Percentiles rank a stretch among this genome's conserved stretches.
Evolutionary conservation across 92 coral and sea anemone species (phyloP).

Genomic region (Epizoanthus scotinus): DNA sequence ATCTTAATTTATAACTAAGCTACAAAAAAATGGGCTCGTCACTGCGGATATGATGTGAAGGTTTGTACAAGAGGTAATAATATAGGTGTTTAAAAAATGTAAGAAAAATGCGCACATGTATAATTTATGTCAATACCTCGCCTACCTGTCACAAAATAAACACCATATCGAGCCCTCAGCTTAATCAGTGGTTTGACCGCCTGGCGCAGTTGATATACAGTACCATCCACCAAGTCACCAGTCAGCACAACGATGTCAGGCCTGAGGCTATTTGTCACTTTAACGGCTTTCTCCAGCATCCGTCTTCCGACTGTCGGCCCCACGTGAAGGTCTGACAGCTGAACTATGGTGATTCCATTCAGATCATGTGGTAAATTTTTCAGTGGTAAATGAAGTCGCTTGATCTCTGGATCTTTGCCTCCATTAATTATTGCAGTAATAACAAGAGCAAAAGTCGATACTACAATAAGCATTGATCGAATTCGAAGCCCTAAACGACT

Average conservation of each 20-base stretch:
- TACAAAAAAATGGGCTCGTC: too few species aligned
- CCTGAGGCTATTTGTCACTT: slow-evolving; percentile 57
- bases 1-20: too few species aligned
- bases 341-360: slow-evolving; percentile 66
- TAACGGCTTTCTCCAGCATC: slow-evolving; percentile 65
- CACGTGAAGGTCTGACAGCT: slow-evolving; percentile 79
- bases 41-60: too few species aligned
- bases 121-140: neutral
- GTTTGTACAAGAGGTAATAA: too few species aligned
- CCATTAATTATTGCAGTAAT: slow-evolving; percentile 62
- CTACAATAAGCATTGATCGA: slow-evolving; percentile 46
- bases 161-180: slow-evolving; percentile 78
- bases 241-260: slow-evolving; percentile 78
- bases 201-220: slow-evolving; percentile 77
- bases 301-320: slow-evolving; percentile 81
- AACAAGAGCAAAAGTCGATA: slow-evolving; percentile 39
- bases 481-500: slow-evolving; percentile 53
- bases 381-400: slow-evolving; percentile 56
- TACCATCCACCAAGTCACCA: slow-evolving; percentile 83
- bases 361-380: slow-evolving; percentile 67
- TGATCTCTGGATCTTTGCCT: slow-evolving; percentile 56
- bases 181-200: slow-evolving; percentile 80
- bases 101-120: neutral
- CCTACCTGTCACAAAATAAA: slow-evolving; percentile 81
- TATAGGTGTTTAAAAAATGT: too few species aligned